Percentiles rank a stretch among this genome's conserved stretches.
phyloP scores from a whole-genome alignment of 2,113 vertebrate species.

The Pelmatolapia mariae region DNA sequence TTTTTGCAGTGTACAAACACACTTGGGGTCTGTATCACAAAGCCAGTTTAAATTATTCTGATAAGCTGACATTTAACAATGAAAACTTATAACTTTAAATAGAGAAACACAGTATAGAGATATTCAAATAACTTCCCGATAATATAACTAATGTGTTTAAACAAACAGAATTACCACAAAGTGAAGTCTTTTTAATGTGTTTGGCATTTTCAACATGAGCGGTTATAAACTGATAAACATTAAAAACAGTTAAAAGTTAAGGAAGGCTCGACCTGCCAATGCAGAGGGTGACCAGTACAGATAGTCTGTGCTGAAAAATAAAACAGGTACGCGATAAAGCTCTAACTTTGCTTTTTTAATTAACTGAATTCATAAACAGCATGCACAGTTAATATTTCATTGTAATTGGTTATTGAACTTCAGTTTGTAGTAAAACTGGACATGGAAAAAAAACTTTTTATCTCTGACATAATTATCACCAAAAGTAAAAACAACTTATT shows the following conservation, averaged over 20 bases:
- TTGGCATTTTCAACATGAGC: background rate
- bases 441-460: background rate
- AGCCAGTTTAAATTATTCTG: background rate
- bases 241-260: background rate
- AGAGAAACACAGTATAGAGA: background rate
- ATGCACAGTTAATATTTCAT: background rate
- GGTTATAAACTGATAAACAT: background rate
- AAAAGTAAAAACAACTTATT: background rate
- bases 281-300: background rate
- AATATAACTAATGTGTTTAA: background rate
- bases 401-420: background rate
- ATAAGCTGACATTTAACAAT: background rate
- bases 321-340: accelerated
- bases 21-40: background rate
- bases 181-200: background rate
- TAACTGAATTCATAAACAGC: background rate
- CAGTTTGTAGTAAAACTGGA: background rate
- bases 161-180: background rate
- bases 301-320: background rate
- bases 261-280: background rate
- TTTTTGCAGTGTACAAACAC: background rate
- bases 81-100: background rate
- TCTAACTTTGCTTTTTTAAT: background rate
- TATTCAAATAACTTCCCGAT: background rate
- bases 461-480: background rate